Base-by-base conservation (phyloP, 2,113 vertebrate genomes). In the Chelonoidis abingdonii region DNA sequence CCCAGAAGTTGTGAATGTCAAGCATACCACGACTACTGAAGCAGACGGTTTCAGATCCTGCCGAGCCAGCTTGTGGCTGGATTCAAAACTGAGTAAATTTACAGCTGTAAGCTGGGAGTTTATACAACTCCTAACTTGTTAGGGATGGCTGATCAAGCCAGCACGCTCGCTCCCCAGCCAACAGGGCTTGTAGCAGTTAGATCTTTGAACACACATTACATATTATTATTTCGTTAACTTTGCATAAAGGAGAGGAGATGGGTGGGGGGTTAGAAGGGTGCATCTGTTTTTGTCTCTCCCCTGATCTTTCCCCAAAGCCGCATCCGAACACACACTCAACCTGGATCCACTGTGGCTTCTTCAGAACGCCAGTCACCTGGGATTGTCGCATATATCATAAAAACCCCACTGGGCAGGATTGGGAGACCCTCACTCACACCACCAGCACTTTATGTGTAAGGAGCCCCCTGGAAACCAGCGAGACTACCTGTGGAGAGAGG, bases 91-190 rank as follows among this genome's bases (percentile, higher is more conserved):
- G 97, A 97, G 97, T 90, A 89, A 98, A 94, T 80, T 96, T 94
- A 95, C 98, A 96, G 97, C 97, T 95, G 95, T 97, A 96, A 93
- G 95, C 94, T 86, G 91, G 91, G 95, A 97, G 97, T 96, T 97
- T 97, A 98, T 97, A 98, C 97, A 97, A 96, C 97, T 96, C 93
- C 89, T 98, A 98, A 98, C 97, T 97, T 96, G 22, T 98, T 97
- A 94, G 79, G 95, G 97, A 98, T 98, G 97, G 65, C 96, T 95
- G 97, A 97, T 29, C 84, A 98, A 98, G 97, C 94, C 97, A 94
- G 75, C 21, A 96, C 5, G 86, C 97, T 97, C 14, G 47, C 91
- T 97, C 94, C 92, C 89, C 62, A 93, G 96, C 93, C 65, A 4
- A 85, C 75, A 8, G 87, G 52, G 79, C 84, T 92, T 92, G 89